Evolutionary conservation across 2,888 invertebrate genomes (phyloP).

Genomic region (Bellardia pandia): DNA sequence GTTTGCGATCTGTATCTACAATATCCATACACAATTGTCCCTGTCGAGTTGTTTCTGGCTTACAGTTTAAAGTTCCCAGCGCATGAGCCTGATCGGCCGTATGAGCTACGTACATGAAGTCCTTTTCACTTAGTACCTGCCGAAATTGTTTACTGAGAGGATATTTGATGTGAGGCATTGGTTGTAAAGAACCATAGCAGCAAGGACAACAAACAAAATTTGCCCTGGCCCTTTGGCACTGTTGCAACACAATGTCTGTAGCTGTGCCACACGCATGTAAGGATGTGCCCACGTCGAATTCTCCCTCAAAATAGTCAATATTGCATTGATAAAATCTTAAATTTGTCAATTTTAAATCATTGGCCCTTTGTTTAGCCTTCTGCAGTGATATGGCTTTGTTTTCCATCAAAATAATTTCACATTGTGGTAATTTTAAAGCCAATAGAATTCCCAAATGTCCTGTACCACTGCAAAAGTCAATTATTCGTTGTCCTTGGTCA

Average conservation of each 20-base stretch:
- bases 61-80: constrained; percentile 82
- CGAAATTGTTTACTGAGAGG: constrained; percentile 90
- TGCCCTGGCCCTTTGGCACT: constrained; percentile 90
- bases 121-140: constrained; percentile 84
- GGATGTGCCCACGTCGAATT: constrained; percentile 93
- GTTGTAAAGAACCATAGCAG: constrained; percentile 95
- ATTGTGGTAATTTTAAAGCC: constrained; percentile 91
- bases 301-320: constrained; percentile 93
- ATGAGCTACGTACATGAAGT: constrained; percentile 92
- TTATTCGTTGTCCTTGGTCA: constrained; percentile 88
- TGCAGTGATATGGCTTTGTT: constrained; percentile 94
- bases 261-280: constrained; percentile 98
- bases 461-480: constrained; percentile 97
- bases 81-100: constrained; percentile 96
- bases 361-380: constrained; percentile 89
- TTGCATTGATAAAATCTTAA: constrained; percentile 94
- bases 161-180: constrained; percentile 91
- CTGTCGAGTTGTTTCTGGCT: constrained; percentile 85
- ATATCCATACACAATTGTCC: constrained; percentile 94
- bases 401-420: constrained; percentile 92
- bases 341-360: constrained; percentile 88
- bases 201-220: constrained; percentile 96
- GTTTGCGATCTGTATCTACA: constrained; percentile 93
- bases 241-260: constrained; percentile 94
- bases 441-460: constrained; percentile 96